A percentile compares a stretch with the other conserved stretches of the same genome.
Conservation (phyloP, 2,888 invertebrate species). For the Parnassius smintheus region DNA sequence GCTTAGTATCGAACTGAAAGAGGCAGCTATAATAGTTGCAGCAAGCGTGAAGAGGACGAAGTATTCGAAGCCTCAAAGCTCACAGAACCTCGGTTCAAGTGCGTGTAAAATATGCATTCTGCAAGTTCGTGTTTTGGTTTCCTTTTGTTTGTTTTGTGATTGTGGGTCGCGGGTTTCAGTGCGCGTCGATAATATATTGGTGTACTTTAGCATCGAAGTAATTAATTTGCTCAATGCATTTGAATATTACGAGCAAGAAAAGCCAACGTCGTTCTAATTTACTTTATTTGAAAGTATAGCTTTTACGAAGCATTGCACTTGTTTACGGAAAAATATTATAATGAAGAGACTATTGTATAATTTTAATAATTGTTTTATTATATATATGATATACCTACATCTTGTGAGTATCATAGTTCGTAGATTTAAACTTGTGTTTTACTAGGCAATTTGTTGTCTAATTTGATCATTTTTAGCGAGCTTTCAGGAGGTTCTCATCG, state of each 20-base stretch:
- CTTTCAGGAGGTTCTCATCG: too few species aligned
- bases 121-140: slow-evolving; percentile 32
- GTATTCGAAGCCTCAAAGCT: slow-evolving; percentile 40
- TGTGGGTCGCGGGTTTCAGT: slow-evolving; percentile 17
- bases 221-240: slow-evolving; percentile 13
- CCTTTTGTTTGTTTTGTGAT: slow-evolving; percentile 31
- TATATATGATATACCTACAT: too few species aligned
- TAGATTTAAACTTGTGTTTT: too few species aligned
- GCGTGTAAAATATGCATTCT: slow-evolving; percentile 31
- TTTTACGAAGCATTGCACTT: too few species aligned
- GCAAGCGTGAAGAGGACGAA: slow-evolving; percentile 30
- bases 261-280: not conserved
- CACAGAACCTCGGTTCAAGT: slow-evolving; percentile 30
- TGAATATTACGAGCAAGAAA: slow-evolving; percentile 1
- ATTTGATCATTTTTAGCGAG: too few species aligned
- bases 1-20: slow-evolving; percentile 41
- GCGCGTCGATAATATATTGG: slow-evolving; percentile 25
- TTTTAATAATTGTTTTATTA: too few species aligned
- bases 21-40: slow-evolving; percentile 34
- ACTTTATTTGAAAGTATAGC: not conserved
- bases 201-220: slow-evolving; percentile 26
- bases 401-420: too few species aligned
- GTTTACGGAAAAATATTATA: too few species aligned
- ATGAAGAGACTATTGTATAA: too few species aligned
- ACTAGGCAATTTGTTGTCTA: too few species aligned